phyloP scores from a whole-genome alignment of 37 sponge, comb jelly and placozoan genomes.

The Bolinopsis microptera region DNA sequence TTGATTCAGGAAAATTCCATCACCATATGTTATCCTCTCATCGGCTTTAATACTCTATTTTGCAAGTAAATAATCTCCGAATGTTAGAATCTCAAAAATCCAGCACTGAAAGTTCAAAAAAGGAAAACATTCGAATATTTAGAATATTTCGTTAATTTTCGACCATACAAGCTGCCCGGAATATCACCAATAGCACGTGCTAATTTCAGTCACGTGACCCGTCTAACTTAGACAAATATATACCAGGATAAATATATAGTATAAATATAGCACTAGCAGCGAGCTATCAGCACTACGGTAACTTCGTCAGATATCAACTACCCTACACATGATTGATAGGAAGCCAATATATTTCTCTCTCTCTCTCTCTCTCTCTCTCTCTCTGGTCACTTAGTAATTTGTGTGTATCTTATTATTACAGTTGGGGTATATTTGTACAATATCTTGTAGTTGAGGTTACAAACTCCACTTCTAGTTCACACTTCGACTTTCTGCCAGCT shows the following conservation, averaged over 20 bases:
- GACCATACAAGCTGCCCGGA: neutral
- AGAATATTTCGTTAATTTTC: neutral
- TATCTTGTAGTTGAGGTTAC: neutral
- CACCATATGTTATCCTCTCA: neutral
- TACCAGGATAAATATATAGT: neutral
- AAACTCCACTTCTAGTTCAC: too few species aligned
- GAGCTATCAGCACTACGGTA: neutral
- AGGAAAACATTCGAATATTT: neutral
- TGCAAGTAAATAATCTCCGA: neutral
- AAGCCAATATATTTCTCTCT: constrained; percentile 22
- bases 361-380: constrained; percentile 7
- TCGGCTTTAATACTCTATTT: neutral
- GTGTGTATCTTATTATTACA: neutral
- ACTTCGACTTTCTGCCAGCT: too few species aligned
- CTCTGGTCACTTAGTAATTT: neutral
- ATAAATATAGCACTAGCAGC: neutral
- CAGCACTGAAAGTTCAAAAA: neutral
- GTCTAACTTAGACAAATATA: neutral
- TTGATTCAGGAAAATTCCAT: neutral
- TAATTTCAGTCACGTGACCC: neutral
- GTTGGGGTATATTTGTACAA: too few species aligned
- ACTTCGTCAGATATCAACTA: neutral
- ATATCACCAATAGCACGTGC: neutral
- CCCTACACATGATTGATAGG: neutral
- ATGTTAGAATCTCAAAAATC: too few species aligned